Evolutionary conservation across 2,888 invertebrate species (phyloP).

Genomic region (Drosophila paracracens): DNA sequence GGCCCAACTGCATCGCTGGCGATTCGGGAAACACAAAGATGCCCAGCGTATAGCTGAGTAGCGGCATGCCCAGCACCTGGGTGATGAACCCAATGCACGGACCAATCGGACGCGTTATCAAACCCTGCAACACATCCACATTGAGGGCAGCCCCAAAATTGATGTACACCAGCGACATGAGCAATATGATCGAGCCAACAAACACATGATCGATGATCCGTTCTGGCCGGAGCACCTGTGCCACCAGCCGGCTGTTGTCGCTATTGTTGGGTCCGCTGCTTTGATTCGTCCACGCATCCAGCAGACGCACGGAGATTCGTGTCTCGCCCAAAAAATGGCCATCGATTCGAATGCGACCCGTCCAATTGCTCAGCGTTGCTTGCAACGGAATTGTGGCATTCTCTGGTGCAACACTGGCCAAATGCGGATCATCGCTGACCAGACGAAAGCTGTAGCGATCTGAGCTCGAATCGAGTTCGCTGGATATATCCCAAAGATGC

Average conservation of each 20-base stretch:
- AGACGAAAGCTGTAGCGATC: constrained; percentile 65
- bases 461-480: constrained; percentile 5
- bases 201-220: constrained; percentile 91
- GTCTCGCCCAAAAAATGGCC: constrained; percentile 82
- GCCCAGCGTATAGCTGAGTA: constrained; percentile 91
- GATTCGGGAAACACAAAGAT: constrained; percentile 89
- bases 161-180: constrained; percentile 93
- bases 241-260: constrained; percentile 79
- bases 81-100: constrained; percentile 90
- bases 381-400: constrained; percentile 56
- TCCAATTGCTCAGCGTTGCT: constrained; percentile 65
- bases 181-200: constrained; percentile 89
- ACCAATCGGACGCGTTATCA: constrained; percentile 88
- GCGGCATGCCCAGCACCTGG: constrained; percentile 94
- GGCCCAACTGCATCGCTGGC: constrained; percentile 91
- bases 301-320: constrained; percentile 71
- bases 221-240: constrained; percentile 87
- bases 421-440: constrained; percentile 55
- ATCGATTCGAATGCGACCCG: constrained; percentile 70
- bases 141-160: constrained; percentile 96
- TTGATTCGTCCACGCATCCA: constrained; percentile 41
- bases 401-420: constrained; percentile 65
- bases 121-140: constrained; percentile 84
- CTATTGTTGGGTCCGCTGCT: constrained; percentile 60
- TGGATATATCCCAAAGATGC: constrained; percentile 43